phyloP scores from a whole-genome alignment of 2,888 invertebrate genomes.

The Ptilodon capucinus region DNA sequence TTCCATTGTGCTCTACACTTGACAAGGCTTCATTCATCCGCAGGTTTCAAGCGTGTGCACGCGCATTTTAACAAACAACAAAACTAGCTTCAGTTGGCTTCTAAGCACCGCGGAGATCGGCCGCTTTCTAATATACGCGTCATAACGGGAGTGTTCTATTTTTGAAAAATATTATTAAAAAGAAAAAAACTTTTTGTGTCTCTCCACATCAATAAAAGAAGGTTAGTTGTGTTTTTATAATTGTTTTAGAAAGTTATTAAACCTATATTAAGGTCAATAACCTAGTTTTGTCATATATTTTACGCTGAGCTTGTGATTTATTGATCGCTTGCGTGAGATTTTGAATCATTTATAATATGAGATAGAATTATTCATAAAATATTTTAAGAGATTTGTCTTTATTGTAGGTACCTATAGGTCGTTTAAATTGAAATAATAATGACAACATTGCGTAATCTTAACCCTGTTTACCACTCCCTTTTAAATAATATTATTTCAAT shows the following conservation, averaged over 20 bases:
- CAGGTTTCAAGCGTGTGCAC: constrained; percentile 24
- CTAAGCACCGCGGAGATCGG: constrained; percentile 26
- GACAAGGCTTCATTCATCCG: constrained; percentile 29
- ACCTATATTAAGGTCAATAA: constrained; percentile 8
- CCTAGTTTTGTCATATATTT: constrained; percentile 10
- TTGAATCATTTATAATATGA: too few relatives aligned
- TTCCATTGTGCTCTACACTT: constrained; percentile 6
- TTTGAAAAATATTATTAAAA: constrained; percentile 1
- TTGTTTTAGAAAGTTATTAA: constrained; percentile 14
- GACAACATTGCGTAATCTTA: too few relatives aligned
- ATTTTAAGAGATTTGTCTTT: too few relatives aligned
- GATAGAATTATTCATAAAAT: too few relatives aligned
- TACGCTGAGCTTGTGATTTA: constrained; percentile 6
- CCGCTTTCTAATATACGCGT: constrained; percentile 12
- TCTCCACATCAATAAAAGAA: constrained; percentile 7
- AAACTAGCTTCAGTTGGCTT: constrained; percentile 31
- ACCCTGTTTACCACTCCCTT: too few relatives aligned
- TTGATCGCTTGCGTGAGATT: background rate
- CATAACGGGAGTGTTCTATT: constrained; percentile 26
- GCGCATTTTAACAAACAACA: constrained; percentile 20
- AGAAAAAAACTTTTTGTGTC: constrained; percentile 2
- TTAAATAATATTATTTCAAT: too few relatives aligned
- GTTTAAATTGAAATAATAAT: too few relatives aligned
- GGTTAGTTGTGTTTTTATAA: constrained; percentile 18
- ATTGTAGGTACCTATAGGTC: too few relatives aligned